phyloP scores from a whole-genome alignment of 2,797 vertebrate genomes.

The Melanotaenia maccullochi region DNA sequence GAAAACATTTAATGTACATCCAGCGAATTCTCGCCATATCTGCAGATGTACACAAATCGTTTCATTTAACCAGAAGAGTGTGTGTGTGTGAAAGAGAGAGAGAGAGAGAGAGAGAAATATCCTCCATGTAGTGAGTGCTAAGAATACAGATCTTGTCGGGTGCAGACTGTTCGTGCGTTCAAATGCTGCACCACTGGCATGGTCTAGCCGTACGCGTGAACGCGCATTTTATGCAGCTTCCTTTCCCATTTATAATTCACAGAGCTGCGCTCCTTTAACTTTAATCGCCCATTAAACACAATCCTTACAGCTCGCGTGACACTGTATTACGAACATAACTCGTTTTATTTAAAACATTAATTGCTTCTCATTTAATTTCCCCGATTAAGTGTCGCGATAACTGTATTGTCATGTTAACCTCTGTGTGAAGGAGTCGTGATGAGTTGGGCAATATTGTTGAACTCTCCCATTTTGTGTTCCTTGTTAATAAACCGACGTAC shows the following conservation, averaged over 20 bases:
- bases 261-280: constrained; percentile 23
- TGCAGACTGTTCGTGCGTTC: constrained; percentile 58
- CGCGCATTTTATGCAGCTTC: constrained; percentile 57
- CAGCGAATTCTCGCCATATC: constrained; percentile 43
- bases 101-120: neutral
- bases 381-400: constrained; percentile 52
- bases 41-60: constrained; percentile 40
- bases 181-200: constrained; percentile 72
- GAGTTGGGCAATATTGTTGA: neutral
- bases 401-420: constrained; percentile 18
- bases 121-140: constrained; percentile 44
- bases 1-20: constrained; percentile 32
- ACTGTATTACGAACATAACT: neutral
- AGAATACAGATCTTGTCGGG: constrained; percentile 54
- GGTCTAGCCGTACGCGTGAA: constrained; percentile 51
- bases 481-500: neutral
- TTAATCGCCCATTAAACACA: constrained; percentile 31
- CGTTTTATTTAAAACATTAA: constrained; percentile 1
- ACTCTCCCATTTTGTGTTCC: neutral
- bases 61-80: constrained; percentile 20
- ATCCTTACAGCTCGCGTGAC: constrained; percentile 8
- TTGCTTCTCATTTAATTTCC: neutral
- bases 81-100: too few relatives aligned
- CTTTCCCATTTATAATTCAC: constrained; percentile 40
- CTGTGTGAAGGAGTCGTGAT: neutral